Evolutionary conservation across 1,140 invertebrate genomes (phyloP).

Genomic region (Drosophila murphyi): DNA sequence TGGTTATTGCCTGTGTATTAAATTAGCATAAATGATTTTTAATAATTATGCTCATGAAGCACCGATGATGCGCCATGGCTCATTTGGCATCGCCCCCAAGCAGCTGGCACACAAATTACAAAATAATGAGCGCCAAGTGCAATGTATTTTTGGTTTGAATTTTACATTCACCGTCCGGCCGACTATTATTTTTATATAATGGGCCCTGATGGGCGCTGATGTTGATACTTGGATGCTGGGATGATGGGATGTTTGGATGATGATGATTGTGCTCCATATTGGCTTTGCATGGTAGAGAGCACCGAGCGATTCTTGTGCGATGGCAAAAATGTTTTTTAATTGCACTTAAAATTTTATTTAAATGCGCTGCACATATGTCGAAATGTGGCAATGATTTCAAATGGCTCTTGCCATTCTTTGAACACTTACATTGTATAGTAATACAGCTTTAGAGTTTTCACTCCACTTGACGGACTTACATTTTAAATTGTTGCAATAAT

Average conservation of each 20-base stretch:
- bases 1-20: conserved; percentile 81
- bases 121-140: conserved; percentile 81
- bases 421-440: neutral
- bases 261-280: conserved; percentile 35
- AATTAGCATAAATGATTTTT: conserved; percentile 83
- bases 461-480: too few relatives aligned
- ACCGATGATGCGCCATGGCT: conserved; percentile 22
- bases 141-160: conserved; percentile 71
- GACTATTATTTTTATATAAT: conserved; percentile 82
- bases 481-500: neutral
- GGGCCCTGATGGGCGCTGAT: conserved; percentile 55
- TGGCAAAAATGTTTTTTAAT: conserved; percentile 76
- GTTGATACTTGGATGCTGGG: conserved; percentile 13
- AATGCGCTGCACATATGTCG: conserved; percentile 62
- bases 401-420: conserved; percentile 25
- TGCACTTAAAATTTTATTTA: conserved; percentile 83
- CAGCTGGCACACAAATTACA: conserved; percentile 79
- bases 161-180: conserved; percentile 64
- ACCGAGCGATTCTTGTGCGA: conserved; percentile 48
- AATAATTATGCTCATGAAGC: conserved; percentile 77
- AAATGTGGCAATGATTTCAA: conserved; percentile 24
- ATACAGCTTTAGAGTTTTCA: neutral
- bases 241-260: conserved; percentile 3
- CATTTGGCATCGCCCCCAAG: conserved; percentile 7
- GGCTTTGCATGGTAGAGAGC: conserved; percentile 51